phyloP scores from a whole-genome alignment of 2,113 vertebrate genomes.

The Bufo bufo region DNA sequence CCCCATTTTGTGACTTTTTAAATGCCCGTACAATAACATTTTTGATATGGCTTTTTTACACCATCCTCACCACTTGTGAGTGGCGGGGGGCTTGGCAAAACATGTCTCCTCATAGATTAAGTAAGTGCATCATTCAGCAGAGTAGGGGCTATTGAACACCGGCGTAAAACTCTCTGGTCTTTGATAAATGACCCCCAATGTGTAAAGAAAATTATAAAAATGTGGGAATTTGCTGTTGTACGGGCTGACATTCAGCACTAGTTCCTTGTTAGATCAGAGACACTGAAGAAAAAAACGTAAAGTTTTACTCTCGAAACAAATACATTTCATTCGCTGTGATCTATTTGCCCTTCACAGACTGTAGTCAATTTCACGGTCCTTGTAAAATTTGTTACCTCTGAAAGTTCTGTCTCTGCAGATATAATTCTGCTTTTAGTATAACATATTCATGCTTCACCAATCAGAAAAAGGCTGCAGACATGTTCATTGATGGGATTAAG shows the following conservation, averaged over 20 bases:
- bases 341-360: constrained; percentile 58
- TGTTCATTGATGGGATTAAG: constrained; percentile 45
- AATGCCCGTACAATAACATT: no score
- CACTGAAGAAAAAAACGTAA: constrained; percentile 5
- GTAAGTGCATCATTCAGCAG: no score
- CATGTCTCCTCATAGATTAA: no score
- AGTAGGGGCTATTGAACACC: no score
- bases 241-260: background rate
- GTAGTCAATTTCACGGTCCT: constrained; percentile 59
- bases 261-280: background rate
- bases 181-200: no score
- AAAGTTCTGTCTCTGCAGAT: constrained; percentile 57
- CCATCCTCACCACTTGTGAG: no score
- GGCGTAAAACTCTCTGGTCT: no score
- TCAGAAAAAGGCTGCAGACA: constrained; percentile 47
- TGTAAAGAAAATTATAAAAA: background rate
- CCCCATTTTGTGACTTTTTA: no score
- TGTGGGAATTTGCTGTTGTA: background rate
- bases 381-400: constrained; percentile 59
- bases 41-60: no score
- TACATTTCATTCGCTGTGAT: constrained; percentile 54
- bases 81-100: no score
- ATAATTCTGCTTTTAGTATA: constrained; percentile 57
- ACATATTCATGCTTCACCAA: constrained; percentile 56
- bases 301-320: constrained; percentile 53